phyloP scores from a whole-genome alignment of 2,888 invertebrate genomes.

The Cremastinae sp. region DNA sequence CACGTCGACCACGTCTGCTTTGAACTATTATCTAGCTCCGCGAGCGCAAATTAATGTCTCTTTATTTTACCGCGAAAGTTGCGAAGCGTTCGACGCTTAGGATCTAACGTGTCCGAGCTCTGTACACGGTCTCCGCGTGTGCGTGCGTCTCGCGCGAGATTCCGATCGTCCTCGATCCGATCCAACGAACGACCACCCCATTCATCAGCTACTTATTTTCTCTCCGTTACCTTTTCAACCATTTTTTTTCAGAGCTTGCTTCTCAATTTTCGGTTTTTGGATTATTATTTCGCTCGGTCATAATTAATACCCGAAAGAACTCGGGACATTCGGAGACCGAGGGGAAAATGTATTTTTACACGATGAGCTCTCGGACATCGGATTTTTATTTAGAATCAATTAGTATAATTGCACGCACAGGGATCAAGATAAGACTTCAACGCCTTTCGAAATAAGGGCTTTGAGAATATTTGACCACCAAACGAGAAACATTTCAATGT shows the following conservation, averaged over 20 bases:
- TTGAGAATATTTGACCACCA: constrained; percentile 50
- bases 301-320: constrained; percentile 58
- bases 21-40: constrained; percentile 56
- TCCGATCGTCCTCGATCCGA: constrained; percentile 38
- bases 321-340: constrained; percentile 16
- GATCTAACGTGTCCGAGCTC: background rate
- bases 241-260: constrained; percentile 13
- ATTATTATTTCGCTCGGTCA: constrained; percentile 44
- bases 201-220: constrained; percentile 43
- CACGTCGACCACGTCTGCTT: constrained; percentile 71
- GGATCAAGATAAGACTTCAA: constrained; percentile 55
- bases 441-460: constrained; percentile 44
- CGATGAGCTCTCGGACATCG: constrained; percentile 8
- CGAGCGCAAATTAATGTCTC: constrained; percentile 73
- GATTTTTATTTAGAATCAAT: constrained; percentile 57
- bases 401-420: constrained; percentile 58
- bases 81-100: constrained; percentile 40
- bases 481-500: constrained; percentile 52
- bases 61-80: constrained; percentile 68
- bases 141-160: constrained; percentile 36
- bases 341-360: background rate
- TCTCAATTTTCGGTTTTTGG: background rate
- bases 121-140: constrained; percentile 11
- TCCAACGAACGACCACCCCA: constrained; percentile 46
- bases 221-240: background rate